phyloP scores from a whole-genome alignment of 1,140 invertebrate species.

The Linepithema humile region DNA sequence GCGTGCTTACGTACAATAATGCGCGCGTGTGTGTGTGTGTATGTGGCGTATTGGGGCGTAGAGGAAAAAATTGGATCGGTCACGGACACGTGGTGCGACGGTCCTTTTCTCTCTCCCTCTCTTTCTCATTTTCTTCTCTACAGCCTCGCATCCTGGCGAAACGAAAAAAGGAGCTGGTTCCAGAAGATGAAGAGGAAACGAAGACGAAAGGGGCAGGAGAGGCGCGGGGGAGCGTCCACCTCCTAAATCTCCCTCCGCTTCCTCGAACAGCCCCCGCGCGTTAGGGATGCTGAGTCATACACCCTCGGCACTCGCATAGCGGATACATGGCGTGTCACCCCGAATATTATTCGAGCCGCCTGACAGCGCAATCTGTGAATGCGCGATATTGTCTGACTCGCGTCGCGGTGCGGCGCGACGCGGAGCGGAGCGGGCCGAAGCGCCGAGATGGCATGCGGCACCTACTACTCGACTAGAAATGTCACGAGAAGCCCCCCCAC shows the following conservation, averaged over 20 bases:
- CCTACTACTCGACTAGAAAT: constrained; percentile 68
- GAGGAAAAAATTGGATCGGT: constrained; percentile 77
- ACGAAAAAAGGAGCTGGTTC: constrained; percentile 59
- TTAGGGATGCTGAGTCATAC: constrained; percentile 80
- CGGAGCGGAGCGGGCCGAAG: constrained; percentile 41
- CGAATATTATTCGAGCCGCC: constrained; percentile 81
- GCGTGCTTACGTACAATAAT: constrained; percentile 34
- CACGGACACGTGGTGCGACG: constrained; percentile 77
- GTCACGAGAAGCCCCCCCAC: constrained; percentile 64
- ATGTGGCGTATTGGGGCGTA: constrained; percentile 60
- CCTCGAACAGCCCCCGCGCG: constrained; percentile 46
- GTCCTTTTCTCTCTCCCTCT: constrained; percentile 23
- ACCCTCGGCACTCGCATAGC: constrained; percentile 63
- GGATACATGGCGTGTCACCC: constrained; percentile 77
- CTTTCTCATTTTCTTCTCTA: constrained; percentile 49
- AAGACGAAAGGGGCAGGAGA: neutral
- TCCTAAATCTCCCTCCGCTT: constrained; percentile 28
- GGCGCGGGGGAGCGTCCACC: neutral
- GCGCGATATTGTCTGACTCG: constrained; percentile 77
- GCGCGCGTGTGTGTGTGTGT: constrained; percentile 19
- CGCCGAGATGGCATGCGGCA: constrained; percentile 71
- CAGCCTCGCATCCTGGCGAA: constrained; percentile 52
- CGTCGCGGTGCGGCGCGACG: neutral
- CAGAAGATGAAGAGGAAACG: constrained; percentile 17
- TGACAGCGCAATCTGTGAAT: constrained; percentile 83